Conservation (phyloP, 2,888 invertebrate genomes). For the Odontocolon sp. region DNA sequence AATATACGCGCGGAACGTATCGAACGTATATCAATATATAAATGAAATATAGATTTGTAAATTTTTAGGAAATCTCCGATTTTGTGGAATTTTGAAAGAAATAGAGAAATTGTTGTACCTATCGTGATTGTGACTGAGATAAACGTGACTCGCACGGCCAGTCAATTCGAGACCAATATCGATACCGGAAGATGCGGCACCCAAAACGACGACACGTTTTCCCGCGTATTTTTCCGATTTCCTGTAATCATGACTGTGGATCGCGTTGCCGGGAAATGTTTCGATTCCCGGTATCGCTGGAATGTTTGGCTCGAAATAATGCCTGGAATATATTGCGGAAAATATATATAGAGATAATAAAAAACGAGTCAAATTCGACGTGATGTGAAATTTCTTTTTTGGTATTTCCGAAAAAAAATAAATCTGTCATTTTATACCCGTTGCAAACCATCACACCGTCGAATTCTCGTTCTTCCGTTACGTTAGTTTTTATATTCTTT, state of each 20-base stretch:
- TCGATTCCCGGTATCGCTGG: slow-evolving; percentile 82
- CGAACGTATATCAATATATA: not conserved
- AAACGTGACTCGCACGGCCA: slow-evolving; percentile 81
- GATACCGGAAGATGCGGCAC: slow-evolving; percentile 88
- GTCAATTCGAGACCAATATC: slow-evolving; percentile 88
- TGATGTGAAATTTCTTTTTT: too few relatives aligned
- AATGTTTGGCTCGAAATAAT: slow-evolving; percentile 82
- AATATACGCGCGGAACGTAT: not conserved
- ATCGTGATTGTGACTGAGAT: slow-evolving; percentile 83
- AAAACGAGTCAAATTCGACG: too few relatives aligned
- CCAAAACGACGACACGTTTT: slow-evolving; percentile 85
- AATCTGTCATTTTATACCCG: slow-evolving; percentile 83
- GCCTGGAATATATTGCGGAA: slow-evolving; percentile 74
- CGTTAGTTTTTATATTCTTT: slow-evolving; percentile 80
- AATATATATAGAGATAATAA: not conserved
- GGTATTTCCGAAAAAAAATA: too few relatives aligned
- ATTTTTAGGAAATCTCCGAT: too few relatives aligned
- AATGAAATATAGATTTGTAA: not conserved
- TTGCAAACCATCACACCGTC: slow-evolving; percentile 87
- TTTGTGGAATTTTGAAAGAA: not conserved
- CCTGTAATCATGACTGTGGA: slow-evolving; percentile 90
- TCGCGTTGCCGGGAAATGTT: slow-evolving; percentile 83
- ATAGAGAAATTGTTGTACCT: slow-evolving; percentile 72
- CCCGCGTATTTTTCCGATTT: slow-evolving; percentile 84
- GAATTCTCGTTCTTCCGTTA: slow-evolving; percentile 81